phyloP scores from a whole-genome alignment of 2,888 invertebrate species.

The Trissonchulus sp. region DNA sequence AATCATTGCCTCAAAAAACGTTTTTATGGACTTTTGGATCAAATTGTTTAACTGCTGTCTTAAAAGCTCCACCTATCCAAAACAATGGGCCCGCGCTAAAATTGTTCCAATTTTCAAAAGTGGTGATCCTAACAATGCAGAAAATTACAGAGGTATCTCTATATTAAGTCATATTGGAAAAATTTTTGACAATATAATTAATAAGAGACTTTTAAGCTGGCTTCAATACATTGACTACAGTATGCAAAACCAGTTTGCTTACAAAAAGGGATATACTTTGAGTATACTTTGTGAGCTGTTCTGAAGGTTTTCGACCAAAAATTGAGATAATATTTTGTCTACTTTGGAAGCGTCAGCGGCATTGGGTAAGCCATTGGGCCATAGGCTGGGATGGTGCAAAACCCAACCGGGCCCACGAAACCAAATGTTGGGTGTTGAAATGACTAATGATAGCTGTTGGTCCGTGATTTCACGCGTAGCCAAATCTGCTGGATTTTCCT shows the following conservation, averaged over 20 bases:
- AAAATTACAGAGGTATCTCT: too few species aligned
- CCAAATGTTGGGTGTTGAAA: neutral
- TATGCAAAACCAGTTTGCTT: neutral
- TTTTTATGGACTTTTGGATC: too few species aligned
- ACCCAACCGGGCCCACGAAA: neutral
- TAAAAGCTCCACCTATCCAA: too few species aligned
- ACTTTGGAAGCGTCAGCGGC: neutral
- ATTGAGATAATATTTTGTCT: neutral
- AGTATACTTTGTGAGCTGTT: neutral
- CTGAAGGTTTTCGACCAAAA: neutral
- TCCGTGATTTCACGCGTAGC: neutral
- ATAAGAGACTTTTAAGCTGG: too few species aligned
- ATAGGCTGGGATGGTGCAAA: neutral
- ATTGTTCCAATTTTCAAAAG: too few species aligned
- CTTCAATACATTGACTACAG: too few species aligned
- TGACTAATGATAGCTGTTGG: neutral
- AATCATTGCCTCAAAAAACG: too few species aligned
- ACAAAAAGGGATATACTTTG: neutral
- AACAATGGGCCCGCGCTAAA: too few species aligned
- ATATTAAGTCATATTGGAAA: too few species aligned
- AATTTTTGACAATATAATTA: too few species aligned
- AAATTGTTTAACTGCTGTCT: too few species aligned
- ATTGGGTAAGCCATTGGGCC: neutral
- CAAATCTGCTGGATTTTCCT: slow-evolving; percentile 6
- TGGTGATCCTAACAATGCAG: too few species aligned